A percentile compares a stretch with the other conserved stretches of the same genome.
These are phyloP conservation scores for Pterois miles DNA, from an alignment of 2,797 vertebrate species.

Conservation along the genomic window DNA sequence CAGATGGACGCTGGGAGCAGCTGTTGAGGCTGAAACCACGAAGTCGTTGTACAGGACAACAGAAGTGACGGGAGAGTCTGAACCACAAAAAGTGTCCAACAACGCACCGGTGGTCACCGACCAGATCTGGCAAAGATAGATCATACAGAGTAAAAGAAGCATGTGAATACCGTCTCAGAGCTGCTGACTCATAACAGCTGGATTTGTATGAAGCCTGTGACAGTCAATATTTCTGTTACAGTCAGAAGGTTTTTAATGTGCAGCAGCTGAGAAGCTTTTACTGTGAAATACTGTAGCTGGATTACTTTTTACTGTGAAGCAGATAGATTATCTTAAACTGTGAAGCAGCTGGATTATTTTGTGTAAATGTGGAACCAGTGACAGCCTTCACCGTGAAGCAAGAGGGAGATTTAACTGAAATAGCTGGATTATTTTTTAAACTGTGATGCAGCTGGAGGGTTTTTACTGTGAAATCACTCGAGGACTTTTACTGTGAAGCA, in stretches of 20 bases:
- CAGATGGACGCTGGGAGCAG: conserved; percentile 65
- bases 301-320: neutral
- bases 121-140: conserved; percentile 82
- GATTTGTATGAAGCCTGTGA: neutral
- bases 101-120: conserved; percentile 83
- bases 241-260: neutral
- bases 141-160: neutral
- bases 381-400: too few relatives aligned
- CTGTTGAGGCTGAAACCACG: conserved; percentile 81
- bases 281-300: neutral
- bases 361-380: too few relatives aligned
- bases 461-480: neutral
- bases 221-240: neutral
- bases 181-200: neutral
- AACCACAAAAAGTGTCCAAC: conserved; percentile 77
- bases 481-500: neutral
- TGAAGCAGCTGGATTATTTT: too few relatives aligned
- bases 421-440: neutral
- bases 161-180: neutral
- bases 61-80: conserved; percentile 74
- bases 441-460: neutral
- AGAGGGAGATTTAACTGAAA: neutral
- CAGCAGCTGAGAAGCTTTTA: neutral
- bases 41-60: conserved; percentile 55
- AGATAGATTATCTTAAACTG: neutral